Conservation (phyloP, 2,113 vertebrate species). For the Heterotis niloticus region DNA sequence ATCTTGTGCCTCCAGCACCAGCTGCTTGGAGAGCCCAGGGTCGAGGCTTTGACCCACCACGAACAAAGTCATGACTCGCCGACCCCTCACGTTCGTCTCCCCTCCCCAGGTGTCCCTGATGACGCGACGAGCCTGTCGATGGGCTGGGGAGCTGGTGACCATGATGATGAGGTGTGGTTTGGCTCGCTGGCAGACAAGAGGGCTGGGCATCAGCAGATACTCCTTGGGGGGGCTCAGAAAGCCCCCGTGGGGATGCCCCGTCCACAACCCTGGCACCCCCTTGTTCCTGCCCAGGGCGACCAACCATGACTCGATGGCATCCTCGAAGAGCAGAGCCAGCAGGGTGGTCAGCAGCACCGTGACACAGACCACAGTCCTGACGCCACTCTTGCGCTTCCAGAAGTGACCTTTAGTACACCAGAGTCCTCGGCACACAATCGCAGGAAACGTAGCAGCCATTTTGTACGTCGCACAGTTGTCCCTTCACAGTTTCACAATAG, state of each 20-base stretch:
- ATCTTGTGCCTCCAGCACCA: conserved; percentile 63
- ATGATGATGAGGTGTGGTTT: conserved; percentile 72
- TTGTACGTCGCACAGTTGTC: conserved; percentile 18
- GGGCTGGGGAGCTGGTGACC: conserved; percentile 67
- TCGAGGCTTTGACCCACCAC: conserved; percentile 63
- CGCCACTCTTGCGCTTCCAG: conserved; percentile 49
- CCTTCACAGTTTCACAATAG: not conserved
- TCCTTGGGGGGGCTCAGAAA: conserved; percentile 58
- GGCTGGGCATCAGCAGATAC: conserved; percentile 61
- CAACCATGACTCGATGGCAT: conserved; percentile 62
- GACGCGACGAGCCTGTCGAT: conserved; percentile 64
- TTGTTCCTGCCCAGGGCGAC: conserved; percentile 56
- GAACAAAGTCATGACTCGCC: conserved; percentile 72
- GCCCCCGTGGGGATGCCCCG: conserved; percentile 50
- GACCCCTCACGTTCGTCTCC: conserved; percentile 54
- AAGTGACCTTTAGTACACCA: conserved; percentile 53
- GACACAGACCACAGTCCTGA: conserved; percentile 37
- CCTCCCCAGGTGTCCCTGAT: conserved; percentile 79
- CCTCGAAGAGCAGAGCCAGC: conserved; percentile 58
- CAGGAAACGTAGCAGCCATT: conserved; percentile 4
- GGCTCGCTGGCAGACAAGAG: conserved; percentile 56
- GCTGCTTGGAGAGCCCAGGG: conserved; percentile 50
- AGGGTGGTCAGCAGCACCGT: conserved; percentile 27
- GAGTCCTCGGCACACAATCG: conserved; percentile 53
- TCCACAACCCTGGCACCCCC: conserved; percentile 36